phyloP scores from a whole-genome alignment of 2,888 invertebrate species.

The Cosmopolites sordidus region DNA sequence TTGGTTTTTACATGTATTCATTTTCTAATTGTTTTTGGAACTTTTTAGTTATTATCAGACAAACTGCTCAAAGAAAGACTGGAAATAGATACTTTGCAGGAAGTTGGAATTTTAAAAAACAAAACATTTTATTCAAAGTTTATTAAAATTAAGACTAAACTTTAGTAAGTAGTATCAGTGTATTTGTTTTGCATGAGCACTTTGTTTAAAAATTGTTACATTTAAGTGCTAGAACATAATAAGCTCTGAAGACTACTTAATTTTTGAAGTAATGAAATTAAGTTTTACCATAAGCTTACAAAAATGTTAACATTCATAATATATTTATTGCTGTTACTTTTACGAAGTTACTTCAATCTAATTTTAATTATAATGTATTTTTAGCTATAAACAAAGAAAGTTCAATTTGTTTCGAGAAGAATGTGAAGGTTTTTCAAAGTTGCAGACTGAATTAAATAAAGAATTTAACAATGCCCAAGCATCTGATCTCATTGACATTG shows the following conservation, averaged over 20 bases:
- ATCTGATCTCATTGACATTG: slow-evolving; percentile 74
- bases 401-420: slow-evolving; percentile 98
- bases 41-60: slow-evolving; percentile 69
- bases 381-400: slow-evolving; percentile 97
- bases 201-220: slow-evolving; percentile 1
- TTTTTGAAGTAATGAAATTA: slow-evolving; percentile 9
- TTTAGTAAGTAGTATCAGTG: slow-evolving; percentile 74
- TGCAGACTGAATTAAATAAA: slow-evolving; percentile 90
- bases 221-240: slow-evolving; percentile 14
- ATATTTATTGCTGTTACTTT: not conserved
- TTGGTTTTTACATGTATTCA: slow-evolving; percentile 6
- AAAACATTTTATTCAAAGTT: slow-evolving; percentile 90
- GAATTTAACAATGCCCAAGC: slow-evolving; percentile 64
- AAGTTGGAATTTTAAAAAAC: slow-evolving; percentile 84
- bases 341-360: no score
- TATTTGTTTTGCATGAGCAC: slow-evolving; percentile 10
- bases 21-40: slow-evolving; percentile 28
- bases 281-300: slow-evolving; percentile 16
- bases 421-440: slow-evolving; percentile 97
- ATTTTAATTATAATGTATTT: slow-evolving; percentile 39
- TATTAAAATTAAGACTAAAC: slow-evolving; percentile 95
- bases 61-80: slow-evolving; percentile 85
- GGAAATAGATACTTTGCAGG: slow-evolving; percentile 90
- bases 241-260: slow-evolving; percentile 16
- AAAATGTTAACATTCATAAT: not conserved